Conservation (phyloP, 2,888 invertebrate genomes). For the Agrotis segetum region DNA sequence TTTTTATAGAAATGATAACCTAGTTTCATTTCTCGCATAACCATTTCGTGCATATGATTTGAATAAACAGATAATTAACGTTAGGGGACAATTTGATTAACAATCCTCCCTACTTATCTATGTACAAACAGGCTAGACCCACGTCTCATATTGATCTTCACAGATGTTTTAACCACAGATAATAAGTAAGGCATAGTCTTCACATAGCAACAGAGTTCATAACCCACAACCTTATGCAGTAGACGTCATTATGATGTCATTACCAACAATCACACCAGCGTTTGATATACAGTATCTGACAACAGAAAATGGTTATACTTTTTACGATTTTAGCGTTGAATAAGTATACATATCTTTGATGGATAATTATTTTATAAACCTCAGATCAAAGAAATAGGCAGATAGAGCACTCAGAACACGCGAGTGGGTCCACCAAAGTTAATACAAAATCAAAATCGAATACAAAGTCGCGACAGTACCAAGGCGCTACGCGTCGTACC, state of each 20-base stretch:
- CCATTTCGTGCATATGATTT: background rate
- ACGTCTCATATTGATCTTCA: conserved; percentile 20
- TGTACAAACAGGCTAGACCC: background rate
- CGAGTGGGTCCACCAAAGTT: too few species aligned
- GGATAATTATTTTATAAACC: background rate
- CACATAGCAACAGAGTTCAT: conserved; percentile 54
- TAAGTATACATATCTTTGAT: background rate
- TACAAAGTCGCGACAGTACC: too few species aligned
- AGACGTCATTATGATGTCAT: conserved; percentile 21
- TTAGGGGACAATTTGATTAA: background rate
- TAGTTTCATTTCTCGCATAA: too few species aligned
- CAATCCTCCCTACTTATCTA: background rate
- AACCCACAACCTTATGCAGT: conserved; percentile 20
- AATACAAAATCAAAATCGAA: too few species aligned
- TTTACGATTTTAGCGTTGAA: conserved; percentile 1
- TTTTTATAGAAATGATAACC: background rate
- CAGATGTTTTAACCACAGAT: conserved; percentile 13
- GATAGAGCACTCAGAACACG: too few species aligned
- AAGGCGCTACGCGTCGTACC: too few species aligned
- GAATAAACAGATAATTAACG: background rate
- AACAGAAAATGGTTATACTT: background rate
- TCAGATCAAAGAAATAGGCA: too few species aligned
- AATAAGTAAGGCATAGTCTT: conserved; percentile 18
- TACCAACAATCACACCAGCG: conserved; percentile 19
- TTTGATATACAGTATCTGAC: conserved; percentile 39